Base-by-base conservation (phyloP, 2,888 invertebrate species). In the Alsophila aescularia region DNA sequence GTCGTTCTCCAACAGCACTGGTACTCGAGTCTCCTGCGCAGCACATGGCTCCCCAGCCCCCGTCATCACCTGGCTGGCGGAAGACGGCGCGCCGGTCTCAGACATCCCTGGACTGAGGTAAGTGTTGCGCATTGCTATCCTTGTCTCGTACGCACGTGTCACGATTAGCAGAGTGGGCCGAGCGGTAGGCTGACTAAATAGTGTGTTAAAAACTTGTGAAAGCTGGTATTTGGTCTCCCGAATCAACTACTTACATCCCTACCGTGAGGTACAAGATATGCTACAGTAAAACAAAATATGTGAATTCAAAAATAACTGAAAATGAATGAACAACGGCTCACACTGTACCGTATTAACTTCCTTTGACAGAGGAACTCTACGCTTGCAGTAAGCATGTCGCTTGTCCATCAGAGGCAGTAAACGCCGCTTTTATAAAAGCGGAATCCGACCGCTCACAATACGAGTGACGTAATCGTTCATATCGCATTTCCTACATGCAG, bases 101-200 rank as follows among this genome's bases (percentile, higher is more conserved):
- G 94, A 95, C 60, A 93, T 96, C 55, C 94, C 95, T 16, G 95
- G 95, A 44, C 86, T 96, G 48, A 94, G 96, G 96, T 96, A n/a
- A 36, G 36, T 14, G 9, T 12, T 8, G 2, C 15, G 24, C 13
- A 7, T 8, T 27, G n/a, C n/a, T n/a, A n/a, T n/a, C n/a, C n/a
- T n/a, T n/a, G n/a, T n/a, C n/a, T n/a, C n/a, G n/a, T n/a, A n/a
- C n/a, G n/a, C n/a, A n/a, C n/a, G n/a, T n/a, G n/a, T n/a, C n/a
- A n/a, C n/a, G n/a, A n/a, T n/a, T n/a, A n/a, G n/a, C n/a, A n/a
- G n/a, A n/a, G n/a, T n/a, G n/a, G n/a, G n/a, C n/a, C n/a, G n/a
- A n/a, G n/a, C n/a, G n/a, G n/a, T n/a, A n/a, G n/a, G n/a, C n/a
- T n/a, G n/a, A n/a, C n/a, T n/a, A n/a, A n/a, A n/a, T n/a, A n/a